Evolutionary conservation across 2,113 vertebrate genomes (phyloP).

Genomic region (Sebastes fasciatus): DNA sequence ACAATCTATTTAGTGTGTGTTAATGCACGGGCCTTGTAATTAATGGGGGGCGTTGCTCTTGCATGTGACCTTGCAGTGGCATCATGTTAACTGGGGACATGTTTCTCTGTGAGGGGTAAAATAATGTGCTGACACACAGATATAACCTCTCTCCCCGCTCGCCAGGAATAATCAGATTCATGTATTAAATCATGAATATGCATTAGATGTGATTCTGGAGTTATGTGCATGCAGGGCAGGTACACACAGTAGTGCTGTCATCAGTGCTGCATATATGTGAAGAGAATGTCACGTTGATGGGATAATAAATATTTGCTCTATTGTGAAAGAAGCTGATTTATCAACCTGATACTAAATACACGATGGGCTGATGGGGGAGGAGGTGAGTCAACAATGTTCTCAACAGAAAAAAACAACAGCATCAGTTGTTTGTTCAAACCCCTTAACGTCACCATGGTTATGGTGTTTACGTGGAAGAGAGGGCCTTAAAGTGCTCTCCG

Average conservation of each 20-base stretch:
- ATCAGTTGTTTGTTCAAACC: conserved; percentile 1
- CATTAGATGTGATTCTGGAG: not conserved
- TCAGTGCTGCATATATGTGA: not conserved
- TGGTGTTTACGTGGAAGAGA: not conserved
- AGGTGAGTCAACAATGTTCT: not conserved
- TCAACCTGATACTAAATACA: not conserved
- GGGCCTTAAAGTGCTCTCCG: not conserved
- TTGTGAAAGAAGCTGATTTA: not conserved
- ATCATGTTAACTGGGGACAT: conserved; percentile 37
- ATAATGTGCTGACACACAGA: conserved; percentile 32
- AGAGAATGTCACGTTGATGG: not conserved
- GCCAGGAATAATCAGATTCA: conserved; percentile 33
- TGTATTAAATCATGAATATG: conserved; percentile 35
- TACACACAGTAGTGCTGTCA: not conserved
- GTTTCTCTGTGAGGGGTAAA: conserved; percentile 39
- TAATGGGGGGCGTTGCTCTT: conserved; percentile 39
- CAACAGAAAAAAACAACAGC: not conserved
- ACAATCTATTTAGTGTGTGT: conserved; percentile 28
- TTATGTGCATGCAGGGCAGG: not conserved
- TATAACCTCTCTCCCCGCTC: conserved; percentile 2
- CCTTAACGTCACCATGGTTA: not conserved
- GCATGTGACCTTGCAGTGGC: conserved; percentile 54
- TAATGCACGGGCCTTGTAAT: conserved; percentile 47
- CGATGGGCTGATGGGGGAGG: not conserved
- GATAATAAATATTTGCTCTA: conserved; percentile 18